phyloP scores from a whole-genome alignment of 2,888 invertebrate genomes.

The Thelaira solivaga region DNA sequence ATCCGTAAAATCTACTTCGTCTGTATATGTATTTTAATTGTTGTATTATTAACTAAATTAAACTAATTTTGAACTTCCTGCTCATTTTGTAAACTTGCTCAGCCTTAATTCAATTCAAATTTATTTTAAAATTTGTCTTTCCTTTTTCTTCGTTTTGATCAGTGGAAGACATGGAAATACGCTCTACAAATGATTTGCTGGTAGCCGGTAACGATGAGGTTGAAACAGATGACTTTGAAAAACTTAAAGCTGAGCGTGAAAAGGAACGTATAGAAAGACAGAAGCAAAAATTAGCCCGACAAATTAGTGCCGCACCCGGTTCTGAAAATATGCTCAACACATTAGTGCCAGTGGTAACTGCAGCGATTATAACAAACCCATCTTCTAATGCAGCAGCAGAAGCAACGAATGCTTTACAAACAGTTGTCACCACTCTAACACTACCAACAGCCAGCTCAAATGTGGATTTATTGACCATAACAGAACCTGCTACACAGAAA shows the following conservation, averaged over 20 bases:
- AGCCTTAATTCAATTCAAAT: not conserved
- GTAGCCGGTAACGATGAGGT: slow-evolving; percentile 66
- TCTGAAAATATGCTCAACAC: slow-evolving; percentile 51
- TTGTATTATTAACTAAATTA: slow-evolving; percentile 16
- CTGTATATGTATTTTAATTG: slow-evolving; percentile 31
- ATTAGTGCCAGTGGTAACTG: slow-evolving; percentile 58
- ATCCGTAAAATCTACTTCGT: slow-evolving; percentile 3
- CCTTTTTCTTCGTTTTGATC: slow-evolving; percentile 10
- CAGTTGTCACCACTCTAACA: slow-evolving; percentile 5
- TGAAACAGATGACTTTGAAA: slow-evolving; percentile 83
- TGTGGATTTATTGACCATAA: slow-evolving; percentile 64
- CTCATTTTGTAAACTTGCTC: not conserved
- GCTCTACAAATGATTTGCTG: slow-evolving; percentile 68
- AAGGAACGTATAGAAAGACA: slow-evolving; percentile 83
- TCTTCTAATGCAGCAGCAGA: not conserved
- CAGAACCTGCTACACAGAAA: slow-evolving; percentile 66
- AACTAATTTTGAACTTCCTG: not conserved
- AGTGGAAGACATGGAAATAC: slow-evolving; percentile 73
- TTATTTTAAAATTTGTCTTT: slow-evolving; percentile 19
- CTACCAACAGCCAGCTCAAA: slow-evolving; percentile 63
- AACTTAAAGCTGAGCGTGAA: slow-evolving; percentile 83
- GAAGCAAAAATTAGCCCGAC: slow-evolving; percentile 80
- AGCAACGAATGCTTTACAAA: slow-evolving; percentile 3
- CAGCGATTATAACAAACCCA: slow-evolving; percentile 54
- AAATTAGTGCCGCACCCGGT: slow-evolving; percentile 76